Evolutionary conservation across 2,888 invertebrate species (phyloP).

Genomic region (Pemphredon lugubris): DNA sequence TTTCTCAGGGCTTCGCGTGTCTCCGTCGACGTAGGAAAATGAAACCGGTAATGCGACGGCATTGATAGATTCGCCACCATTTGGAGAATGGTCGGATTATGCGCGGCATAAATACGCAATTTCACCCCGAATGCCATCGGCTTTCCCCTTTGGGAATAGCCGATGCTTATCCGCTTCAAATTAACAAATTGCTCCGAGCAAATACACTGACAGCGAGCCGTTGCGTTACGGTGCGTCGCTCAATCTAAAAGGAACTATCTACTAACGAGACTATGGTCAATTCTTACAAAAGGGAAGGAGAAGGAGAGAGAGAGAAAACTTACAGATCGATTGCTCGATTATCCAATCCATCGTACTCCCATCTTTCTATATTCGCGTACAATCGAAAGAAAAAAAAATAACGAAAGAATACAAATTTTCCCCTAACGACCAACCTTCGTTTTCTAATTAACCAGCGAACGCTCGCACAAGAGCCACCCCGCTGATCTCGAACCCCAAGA

Average conservation of each 20-base stretch:
- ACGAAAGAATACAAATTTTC: constrained; percentile 17
- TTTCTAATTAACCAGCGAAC: constrained; percentile 57
- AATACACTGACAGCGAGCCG: constrained; percentile 55
- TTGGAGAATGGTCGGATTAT: constrained; percentile 79
- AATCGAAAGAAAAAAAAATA: constrained; percentile 1
- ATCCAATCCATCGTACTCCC: constrained; percentile 13
- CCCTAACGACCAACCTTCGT: constrained; percentile 26
- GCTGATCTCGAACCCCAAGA: constrained; percentile 61
- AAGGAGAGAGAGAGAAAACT: constrained; percentile 13
- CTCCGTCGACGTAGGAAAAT: constrained; percentile 76
- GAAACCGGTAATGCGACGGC: constrained; percentile 77
- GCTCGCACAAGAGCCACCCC: constrained; percentile 50
- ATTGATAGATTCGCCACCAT: constrained; percentile 78
- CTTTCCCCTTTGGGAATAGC: constrained; percentile 57
- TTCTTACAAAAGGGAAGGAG: constrained; percentile 13
- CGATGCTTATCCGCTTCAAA: constrained; percentile 63
- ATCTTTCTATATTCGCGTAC: constrained; percentile 11
- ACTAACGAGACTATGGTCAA: constrained; percentile 51
- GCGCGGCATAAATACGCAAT: constrained; percentile 80
- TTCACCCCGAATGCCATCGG: constrained; percentile 68
- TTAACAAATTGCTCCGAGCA: constrained; percentile 66
- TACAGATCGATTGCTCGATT: constrained; percentile 8
- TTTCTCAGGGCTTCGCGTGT: constrained; percentile 74
- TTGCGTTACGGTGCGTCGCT: constrained; percentile 38
- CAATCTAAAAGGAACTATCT: constrained; percentile 45